phyloP scores from a whole-genome alignment of 2,113 vertebrate species.

The Hypomesus transpacificus region DNA sequence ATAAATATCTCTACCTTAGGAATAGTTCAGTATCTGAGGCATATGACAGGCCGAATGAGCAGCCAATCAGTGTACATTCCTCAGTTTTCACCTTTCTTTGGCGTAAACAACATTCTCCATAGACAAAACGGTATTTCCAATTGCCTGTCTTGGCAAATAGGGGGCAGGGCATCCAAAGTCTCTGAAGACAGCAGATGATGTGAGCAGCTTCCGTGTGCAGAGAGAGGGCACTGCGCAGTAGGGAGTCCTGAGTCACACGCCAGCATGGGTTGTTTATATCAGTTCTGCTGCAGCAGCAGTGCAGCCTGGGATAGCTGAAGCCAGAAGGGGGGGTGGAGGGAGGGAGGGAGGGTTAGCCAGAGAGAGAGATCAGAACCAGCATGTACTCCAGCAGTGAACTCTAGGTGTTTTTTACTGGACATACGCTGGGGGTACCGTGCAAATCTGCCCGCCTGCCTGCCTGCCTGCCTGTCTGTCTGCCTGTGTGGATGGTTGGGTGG shows the following conservation, averaged over 20 bases:
- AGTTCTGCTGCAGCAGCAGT: constrained; percentile 47
- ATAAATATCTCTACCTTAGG: background rate
- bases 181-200: no score
- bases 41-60: no score
- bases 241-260: constrained; percentile 39
- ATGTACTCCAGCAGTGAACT: constrained; percentile 25
- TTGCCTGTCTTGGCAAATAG: no score
- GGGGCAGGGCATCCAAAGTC: no score
- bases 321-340: background rate
- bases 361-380: constrained; percentile 17
- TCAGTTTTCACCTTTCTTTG: no score
- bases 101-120: no score
- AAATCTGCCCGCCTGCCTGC: background rate
- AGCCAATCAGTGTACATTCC: no score
- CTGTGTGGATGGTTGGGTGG: no score
- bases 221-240: constrained; percentile 3
- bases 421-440: background rate
- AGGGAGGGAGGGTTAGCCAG: background rate
- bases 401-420: constrained; percentile 26
- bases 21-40: no score
- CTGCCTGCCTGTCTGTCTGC: background rate
- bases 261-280: constrained; percentile 63
- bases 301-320: constrained; percentile 37
- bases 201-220: background rate
- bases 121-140: no score